Base-by-base conservation (phyloP, 2,888 invertebrate genomes). In the Tubulanus polymorphus region DNA sequence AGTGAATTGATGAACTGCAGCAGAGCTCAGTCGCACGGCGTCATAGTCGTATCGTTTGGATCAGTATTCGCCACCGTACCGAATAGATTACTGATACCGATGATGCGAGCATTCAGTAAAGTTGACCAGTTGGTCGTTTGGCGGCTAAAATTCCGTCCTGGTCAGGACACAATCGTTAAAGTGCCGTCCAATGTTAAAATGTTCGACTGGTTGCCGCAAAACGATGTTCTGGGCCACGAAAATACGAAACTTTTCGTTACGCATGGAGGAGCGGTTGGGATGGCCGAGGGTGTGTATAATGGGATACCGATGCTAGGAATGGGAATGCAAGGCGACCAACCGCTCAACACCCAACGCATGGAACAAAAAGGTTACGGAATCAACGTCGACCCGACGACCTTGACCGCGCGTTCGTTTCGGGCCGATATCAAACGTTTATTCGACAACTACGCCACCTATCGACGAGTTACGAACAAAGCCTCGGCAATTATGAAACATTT, bases 181-280 rank as follows among this genome's bases (percentile, higher is more conserved):
- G 12, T 53, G 5, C 48, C 48, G 2, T 41, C 18, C 1, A 58
- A 63, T 28, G 53, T 65, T 2, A 25, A 57, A 15, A 28, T 49
- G 3, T 41, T 51, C 8, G 37, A 48, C 12, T 69, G 69, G 69
- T 32, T 68, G 25, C 69, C 68, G 6, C 66, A 69, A 47, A 63
- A 65, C 28, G 65, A 66, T 30, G 50, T 69, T 1, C 61, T 69
- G 12, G 66, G 56, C 15, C 66, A 70, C 46, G 48, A 37, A 8
- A 65, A 63, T 28, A 56, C 58, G 3, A 64, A 62, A 54, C 51
- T 66, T 8, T 66, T 70, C 50, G 59, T 70, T 10, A 63, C 67
- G 10, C 71, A 71, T 50, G 66, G 65, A 29, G 71, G 71, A 2
- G 57, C 49, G 26, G 66, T 64, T 46, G 63, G 69, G 3, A 61